Base-by-base conservation (phyloP, 2,888 invertebrate species). In the Ectemnius lituratus region DNA sequence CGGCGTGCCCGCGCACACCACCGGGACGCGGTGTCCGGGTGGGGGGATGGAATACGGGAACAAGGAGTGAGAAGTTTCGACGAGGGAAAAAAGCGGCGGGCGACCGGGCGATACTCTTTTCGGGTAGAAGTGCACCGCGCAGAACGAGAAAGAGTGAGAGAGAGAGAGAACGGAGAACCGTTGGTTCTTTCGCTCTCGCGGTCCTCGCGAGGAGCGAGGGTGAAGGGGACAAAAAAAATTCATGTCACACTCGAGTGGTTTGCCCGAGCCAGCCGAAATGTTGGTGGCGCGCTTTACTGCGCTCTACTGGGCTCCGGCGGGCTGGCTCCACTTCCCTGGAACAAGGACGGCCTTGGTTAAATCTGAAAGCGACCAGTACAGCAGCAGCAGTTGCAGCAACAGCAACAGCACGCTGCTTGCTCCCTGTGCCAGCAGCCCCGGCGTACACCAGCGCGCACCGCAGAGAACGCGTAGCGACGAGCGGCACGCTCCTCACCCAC, bases 221-320 rank as follows among this genome's bases (percentile, higher is more conserved):
- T 67, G 57, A 57, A 63, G 65, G 61, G 69, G 57, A 56, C 45
- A 52, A 68, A 79, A 75, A 79, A 79, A 67, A 83, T 82, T 83
- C 83, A 76, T 78, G 82, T 82, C 82, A 83, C 80, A 82, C 80
- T 80, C 80, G 78, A 80, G 83, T 78, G 80, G 80, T 70, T 82
- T 73, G 75, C 75, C 73, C 75, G 80, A 78, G 80, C 73, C 76
- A 74, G 37, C 37, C 37, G 37, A 37, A 82, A 83, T 74, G 70
- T 76, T 78, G 73, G 71, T 14, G 14, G 67, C 75, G 78, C 75
- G 82, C 75, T 81, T 79, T 79, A 82, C 67, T 67, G 78, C 81
- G 76, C 83, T 83, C 81, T 83, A 73, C 83, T 78, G 83, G 75
- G 70, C 81, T 79, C 76, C 63, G 70, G 64, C 57, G 73, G 78